phyloP scores from a whole-genome alignment of 1,140 invertebrate species.

The Anoplolepis gracilipes region DNA sequence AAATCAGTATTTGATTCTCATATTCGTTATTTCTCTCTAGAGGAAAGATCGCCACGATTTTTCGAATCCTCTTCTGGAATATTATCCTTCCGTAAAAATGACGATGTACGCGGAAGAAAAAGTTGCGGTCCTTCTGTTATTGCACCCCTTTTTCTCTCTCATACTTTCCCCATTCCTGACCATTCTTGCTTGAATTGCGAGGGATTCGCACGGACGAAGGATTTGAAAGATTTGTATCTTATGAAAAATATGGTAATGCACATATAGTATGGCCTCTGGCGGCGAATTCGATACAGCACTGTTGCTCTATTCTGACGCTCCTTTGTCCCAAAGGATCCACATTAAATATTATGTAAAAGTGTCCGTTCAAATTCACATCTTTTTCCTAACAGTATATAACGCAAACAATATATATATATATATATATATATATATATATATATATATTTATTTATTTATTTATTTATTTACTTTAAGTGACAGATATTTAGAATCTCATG shows the following conservation, averaged over 20 bases:
- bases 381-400: too few species aligned
- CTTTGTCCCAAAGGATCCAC: neutral
- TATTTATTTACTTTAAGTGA: too few species aligned
- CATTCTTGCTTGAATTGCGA: constrained; percentile 59
- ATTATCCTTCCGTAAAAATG: constrained; percentile 56
- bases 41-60: constrained; percentile 11
- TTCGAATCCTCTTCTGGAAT: constrained; percentile 10
- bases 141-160: constrained; percentile 43
- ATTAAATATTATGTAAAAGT: constrained; percentile 39
- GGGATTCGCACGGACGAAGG: constrained; percentile 56
- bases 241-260: constrained; percentile 75
- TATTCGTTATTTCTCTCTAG: neutral
- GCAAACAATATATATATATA: neutral
- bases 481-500: too few species aligned
- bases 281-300: constrained; percentile 39
- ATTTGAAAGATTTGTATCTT: constrained; percentile 73
- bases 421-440: neutral
- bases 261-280: constrained; percentile 9
- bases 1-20: neutral
- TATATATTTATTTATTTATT: too few species aligned
- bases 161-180: neutral
- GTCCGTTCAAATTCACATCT: constrained; percentile 20
- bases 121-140: constrained; percentile 54
- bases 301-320: constrained; percentile 23
- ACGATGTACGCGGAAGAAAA: constrained; percentile 55